Evolutionary conservation across 2,113 vertebrate species (phyloP), one percentile per base, ranked within the genome.

Genomic region (Leptobrachium ailaonicum): DNA sequence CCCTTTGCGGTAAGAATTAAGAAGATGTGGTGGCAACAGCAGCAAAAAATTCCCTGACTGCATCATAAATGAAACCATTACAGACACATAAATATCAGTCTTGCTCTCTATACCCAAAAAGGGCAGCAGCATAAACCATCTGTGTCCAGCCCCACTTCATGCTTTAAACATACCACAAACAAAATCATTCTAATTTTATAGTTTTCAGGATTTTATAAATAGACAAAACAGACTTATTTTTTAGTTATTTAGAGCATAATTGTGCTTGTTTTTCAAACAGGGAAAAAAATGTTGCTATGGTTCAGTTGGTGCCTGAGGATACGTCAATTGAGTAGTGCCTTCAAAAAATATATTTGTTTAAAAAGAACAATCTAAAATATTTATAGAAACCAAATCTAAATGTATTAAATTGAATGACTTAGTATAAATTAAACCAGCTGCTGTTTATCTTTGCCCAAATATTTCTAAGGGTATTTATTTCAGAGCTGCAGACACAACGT

Each of bases 331-430:
- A 6, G 58, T 8, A 50, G 8, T 50, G 47, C 47, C 47, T 50
- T 50, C 47, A 50, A 50, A 50, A 50, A 54, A 44, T 63, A 50
- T 84, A 69, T 78, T 82, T 41, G 56, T 77, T 76, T 64, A 82
- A 71, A 62, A 83, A 80, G 83, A 85, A 42, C 42, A 82, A 43
- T 12, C 14, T 44, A 77, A 45, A 77, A 44, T 60, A 42, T 70
- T 70, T 77, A 77, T 69, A 41, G 58, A 58, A 60, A 77, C 50
- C 70, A 71, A 73, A 50, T 45, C 56, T 63, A 78, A 71, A 70
- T 78, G 2, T 62, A 78, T 41, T 50, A 63, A 71, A 71, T 70
- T 62, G 45, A 78, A 78, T 71, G 42, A 50, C 69, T 45, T 71
- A 5, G 54, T 60, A 41, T 78, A 71, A 78, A 42, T 63, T 32